phyloP scores from a whole-genome alignment of 1,140 invertebrate species.

The Drosophila guanche region DNA sequence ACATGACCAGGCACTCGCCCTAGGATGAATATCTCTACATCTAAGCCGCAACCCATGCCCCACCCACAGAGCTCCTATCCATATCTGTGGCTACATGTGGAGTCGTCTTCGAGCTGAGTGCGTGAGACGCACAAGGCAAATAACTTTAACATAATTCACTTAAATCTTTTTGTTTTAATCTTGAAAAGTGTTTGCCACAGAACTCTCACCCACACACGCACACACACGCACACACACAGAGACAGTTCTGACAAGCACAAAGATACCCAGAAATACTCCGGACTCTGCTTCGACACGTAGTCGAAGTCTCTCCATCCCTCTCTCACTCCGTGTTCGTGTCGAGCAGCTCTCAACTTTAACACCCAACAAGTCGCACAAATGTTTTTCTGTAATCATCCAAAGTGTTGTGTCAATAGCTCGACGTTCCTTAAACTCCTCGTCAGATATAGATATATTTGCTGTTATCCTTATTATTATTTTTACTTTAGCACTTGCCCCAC shows the following conservation, averaged over 20 bases:
- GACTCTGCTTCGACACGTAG: slow-evolving; percentile 8
- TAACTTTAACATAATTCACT: slow-evolving; percentile 81
- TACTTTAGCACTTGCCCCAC: slow-evolving; percentile 12
- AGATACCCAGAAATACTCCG: slow-evolving; percentile 7
- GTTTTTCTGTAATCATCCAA: slow-evolving; percentile 71
- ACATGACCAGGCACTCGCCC: slow-evolving; percentile 43
- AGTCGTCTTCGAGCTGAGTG: slow-evolving; percentile 24
- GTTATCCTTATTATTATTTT: slow-evolving; percentile 38
- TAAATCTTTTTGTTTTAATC: slow-evolving; percentile 82
- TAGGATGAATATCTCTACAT: too few species aligned
- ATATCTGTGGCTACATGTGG: not conserved
- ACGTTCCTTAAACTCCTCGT: slow-evolving; percentile 6
- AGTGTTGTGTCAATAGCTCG: slow-evolving; percentile 75
- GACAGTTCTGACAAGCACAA: slow-evolving; percentile 22
- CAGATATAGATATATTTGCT: slow-evolving; percentile 13
- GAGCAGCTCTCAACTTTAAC: slow-evolving; percentile 38
- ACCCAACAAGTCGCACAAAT: slow-evolving; percentile 45
- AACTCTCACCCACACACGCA: slow-evolving; percentile 16
- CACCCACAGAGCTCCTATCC: too few species aligned
- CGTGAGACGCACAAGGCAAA: slow-evolving; percentile 61
- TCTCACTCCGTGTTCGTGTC: not conserved
- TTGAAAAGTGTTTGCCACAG: slow-evolving; percentile 73
- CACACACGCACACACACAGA: slow-evolving; percentile 1
- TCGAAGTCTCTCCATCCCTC: too few species aligned
- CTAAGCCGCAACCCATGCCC: too few species aligned